Percentiles rank a stretch among this genome's conserved stretches.
Conservation (phyloP, 1,140 invertebrate species). For the Brachystomella parvula region DNA sequence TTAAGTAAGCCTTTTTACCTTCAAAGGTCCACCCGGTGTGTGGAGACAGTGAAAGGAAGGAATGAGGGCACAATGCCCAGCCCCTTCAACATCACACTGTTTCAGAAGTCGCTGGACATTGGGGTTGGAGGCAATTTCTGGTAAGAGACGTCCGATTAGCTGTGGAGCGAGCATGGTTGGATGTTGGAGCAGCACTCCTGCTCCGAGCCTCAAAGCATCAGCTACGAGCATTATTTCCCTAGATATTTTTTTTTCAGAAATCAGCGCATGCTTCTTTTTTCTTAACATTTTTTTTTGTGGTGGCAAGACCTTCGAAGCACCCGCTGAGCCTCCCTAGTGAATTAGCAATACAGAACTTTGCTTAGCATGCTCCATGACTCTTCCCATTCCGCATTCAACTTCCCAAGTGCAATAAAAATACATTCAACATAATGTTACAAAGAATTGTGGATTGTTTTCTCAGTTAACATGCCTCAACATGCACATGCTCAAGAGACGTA, state of each 20-base stretch:
- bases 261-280: slow-evolving; percentile 3
- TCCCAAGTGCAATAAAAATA: too few species aligned
- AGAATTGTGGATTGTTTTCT: neutral
- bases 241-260: neutral
- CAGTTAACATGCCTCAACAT: neutral
- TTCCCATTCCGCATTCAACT: too few species aligned
- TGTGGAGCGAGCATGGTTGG: slow-evolving; percentile 95
- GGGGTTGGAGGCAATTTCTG: slow-evolving; percentile 75
- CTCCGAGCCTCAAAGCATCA: slow-evolving; percentile 84
- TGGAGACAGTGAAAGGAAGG: slow-evolving; percentile 92
- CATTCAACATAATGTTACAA: too few species aligned
- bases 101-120: slow-evolving; percentile 77
- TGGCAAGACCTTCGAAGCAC: neutral
- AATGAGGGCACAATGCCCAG: slow-evolving; percentile 77
- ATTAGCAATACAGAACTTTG: too few species aligned
- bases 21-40: slow-evolving; percentile 92
- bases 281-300: neutral
- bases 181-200: slow-evolving; percentile 78
- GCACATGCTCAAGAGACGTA: neutral
- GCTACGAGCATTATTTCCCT: slow-evolving; percentile 88
- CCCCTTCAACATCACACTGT: slow-evolving; percentile 80
- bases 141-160: slow-evolving; percentile 81
- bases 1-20: slow-evolving; percentile 53
- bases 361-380: too few species aligned
- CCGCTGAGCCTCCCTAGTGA: slow-evolving; percentile 1